A percentile compares a stretch with the other conserved stretches of the same genome.
These are phyloP conservation scores for Himalopsyche japonica DNA, from an alignment of 2,888 invertebrate genomes.

Conservation along the genomic window DNA sequence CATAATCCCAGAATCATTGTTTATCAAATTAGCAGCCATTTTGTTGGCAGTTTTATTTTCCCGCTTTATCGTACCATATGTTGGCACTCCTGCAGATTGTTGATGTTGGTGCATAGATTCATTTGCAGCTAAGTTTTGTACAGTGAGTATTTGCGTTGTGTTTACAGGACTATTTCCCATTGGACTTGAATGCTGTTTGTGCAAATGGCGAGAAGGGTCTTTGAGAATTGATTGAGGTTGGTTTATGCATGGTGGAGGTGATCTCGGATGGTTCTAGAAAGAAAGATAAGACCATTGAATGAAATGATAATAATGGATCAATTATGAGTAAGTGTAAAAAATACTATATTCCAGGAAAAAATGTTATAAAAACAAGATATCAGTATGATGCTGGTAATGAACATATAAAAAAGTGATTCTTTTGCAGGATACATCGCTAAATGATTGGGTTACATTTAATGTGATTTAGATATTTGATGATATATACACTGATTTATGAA, in stretches of 20 bases:
- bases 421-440: too few relatives aligned
- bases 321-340: too few relatives aligned
- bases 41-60: conserved; percentile 58
- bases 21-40: conserved; percentile 43
- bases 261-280: conserved; percentile 49
- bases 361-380: too few relatives aligned
- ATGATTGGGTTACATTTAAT: too few relatives aligned
- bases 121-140: conserved; percentile 57
- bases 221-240: conserved; percentile 67
- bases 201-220: conserved; percentile 65
- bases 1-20: conserved; percentile 35
- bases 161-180: conserved; percentile 53
- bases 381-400: too few relatives aligned
- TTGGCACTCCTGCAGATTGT: conserved; percentile 57
- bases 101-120: conserved; percentile 42
- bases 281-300: background rate
- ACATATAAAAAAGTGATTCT: too few relatives aligned
- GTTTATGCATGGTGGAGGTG: conserved; percentile 50
- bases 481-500: too few relatives aligned
- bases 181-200: conserved; percentile 55
- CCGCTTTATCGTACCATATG: conserved; percentile 59
- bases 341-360: too few relatives aligned
- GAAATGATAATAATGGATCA: too few relatives aligned
- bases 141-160: conserved; percentile 61
- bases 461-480: too few relatives aligned